Evolutionary conservation across 2,113 vertebrate species (phyloP).

Genomic region (Triplophysa siluroides): DNA sequence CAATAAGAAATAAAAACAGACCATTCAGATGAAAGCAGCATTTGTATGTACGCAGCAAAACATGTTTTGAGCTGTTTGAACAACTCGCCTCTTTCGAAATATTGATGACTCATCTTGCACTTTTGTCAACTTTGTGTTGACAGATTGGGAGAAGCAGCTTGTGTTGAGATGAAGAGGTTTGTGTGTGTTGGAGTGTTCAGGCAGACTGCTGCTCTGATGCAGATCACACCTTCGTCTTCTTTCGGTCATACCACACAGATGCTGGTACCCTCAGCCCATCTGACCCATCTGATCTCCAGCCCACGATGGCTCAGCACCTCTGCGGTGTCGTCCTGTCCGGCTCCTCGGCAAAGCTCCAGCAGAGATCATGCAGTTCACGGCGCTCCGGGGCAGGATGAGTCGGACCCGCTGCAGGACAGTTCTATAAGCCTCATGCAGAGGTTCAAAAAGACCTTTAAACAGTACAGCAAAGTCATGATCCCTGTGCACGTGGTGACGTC

Average conservation of each 20-base stretch:
- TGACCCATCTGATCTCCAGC: not conserved
- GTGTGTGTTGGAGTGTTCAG: conserved; percentile 1
- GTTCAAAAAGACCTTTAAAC: conserved; percentile 95
- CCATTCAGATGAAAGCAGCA: no score
- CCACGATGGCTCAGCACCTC: conserved; percentile 69
- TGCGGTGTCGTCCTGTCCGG: conserved; percentile 51
- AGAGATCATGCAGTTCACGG: conserved; percentile 5
- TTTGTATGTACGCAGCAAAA: no score
- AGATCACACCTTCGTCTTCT: not conserved
- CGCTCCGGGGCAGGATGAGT: conserved; percentile 63
- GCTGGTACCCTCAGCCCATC: not conserved
- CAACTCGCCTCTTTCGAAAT: no score
- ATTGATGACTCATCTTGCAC: not conserved
- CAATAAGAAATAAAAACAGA: no score
- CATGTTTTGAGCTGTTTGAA: no score
- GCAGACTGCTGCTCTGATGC: conserved; percentile 20
- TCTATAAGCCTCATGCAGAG: conserved; percentile 88
- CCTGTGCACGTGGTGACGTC: conserved; percentile 93
- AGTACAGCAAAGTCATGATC: conserved; percentile 97
- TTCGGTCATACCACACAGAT: not conserved
- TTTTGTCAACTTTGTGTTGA: not conserved
- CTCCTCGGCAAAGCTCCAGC: conserved; percentile 57
- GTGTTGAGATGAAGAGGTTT: conserved; percentile 40
- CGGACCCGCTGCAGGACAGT: conserved; percentile 91
- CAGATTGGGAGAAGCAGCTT: not conserved